These are phyloP conservation scores for Nannoperca obscura DNA, from an alignment of 2,797 vertebrate species.

Conservation along the genomic window DNA sequence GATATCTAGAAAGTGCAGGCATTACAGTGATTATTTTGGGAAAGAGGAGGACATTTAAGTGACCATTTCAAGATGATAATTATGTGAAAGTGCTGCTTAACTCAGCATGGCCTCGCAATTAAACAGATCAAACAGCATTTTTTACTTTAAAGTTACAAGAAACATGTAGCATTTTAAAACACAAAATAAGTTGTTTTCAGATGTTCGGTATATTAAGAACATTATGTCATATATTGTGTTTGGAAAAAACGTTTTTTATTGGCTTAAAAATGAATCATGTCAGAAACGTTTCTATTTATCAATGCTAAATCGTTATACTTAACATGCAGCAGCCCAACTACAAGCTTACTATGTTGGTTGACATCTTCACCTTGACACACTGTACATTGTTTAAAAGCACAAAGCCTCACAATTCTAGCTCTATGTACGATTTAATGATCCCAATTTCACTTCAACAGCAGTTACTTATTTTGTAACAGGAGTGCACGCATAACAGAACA, in stretches of 20 bases:
- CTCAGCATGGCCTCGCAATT: slow-evolving; percentile 36
- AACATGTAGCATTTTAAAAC: neutral
- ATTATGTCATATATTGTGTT: neutral
- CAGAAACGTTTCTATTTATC: neutral
- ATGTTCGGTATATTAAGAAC: neutral
- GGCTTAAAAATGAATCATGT: neutral
- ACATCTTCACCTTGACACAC: slow-evolving; percentile 2
- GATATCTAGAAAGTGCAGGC: slow-evolving; percentile 30
- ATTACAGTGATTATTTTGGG: slow-evolving; percentile 19
- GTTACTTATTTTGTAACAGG: neutral
- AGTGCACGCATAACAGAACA: neutral
- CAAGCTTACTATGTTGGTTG: neutral
- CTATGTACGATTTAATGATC: neutral
- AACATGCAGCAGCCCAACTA: neutral
- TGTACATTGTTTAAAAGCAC: neutral
- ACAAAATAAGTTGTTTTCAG: neutral
- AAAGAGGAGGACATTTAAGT: slow-evolving; percentile 28
- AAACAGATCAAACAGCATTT: slow-evolving; percentile 25
- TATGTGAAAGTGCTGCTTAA: slow-evolving; percentile 40
- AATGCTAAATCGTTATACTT: neutral
- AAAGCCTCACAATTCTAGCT: neutral
- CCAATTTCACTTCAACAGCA: neutral
- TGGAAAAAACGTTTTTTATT: slow-evolving; percentile 9
- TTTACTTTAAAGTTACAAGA: slow-evolving; percentile 31
- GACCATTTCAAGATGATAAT: slow-evolving; percentile 39